These are phyloP conservation scores for Pygoscelis antarcticus DNA, from an alignment of 2,113 vertebrate species.

Conservation along the genomic window DNA sequence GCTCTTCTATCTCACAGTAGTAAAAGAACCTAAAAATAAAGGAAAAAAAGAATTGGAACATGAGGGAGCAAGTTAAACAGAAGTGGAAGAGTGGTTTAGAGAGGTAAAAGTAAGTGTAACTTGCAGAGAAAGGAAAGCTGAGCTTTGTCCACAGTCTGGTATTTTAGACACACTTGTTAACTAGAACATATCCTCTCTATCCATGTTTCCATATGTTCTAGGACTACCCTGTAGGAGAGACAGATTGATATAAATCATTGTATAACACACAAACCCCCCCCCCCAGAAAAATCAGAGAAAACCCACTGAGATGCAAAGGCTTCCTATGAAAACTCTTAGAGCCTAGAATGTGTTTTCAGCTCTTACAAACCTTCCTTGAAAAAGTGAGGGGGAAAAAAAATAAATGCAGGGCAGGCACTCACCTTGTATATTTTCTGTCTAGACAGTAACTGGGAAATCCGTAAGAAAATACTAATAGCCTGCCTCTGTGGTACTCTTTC, in stretches of 20 bases:
- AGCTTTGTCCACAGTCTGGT: not conserved
- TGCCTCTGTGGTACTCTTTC: not conserved
- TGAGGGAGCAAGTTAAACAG: not conserved
- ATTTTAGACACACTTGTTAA: not conserved
- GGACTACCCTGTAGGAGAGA: not conserved
- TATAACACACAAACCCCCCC: not conserved
- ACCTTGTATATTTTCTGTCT: not conserved
- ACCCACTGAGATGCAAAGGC: not conserved
- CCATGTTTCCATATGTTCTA: not conserved
- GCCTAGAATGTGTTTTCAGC: not conserved
- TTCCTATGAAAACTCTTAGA: not conserved
- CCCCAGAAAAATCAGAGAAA: not conserved
- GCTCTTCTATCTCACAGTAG: not conserved
- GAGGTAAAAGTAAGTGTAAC: not conserved
- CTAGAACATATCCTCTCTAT: not conserved
- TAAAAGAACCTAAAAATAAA: not conserved
- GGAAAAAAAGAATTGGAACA: not conserved
- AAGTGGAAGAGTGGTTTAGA: not conserved
- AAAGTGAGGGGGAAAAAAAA: not conserved
- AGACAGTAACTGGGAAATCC: not conserved
- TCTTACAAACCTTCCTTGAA: not conserved
- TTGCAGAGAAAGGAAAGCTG: not conserved
- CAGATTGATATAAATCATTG: not conserved
- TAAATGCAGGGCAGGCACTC: not conserved
- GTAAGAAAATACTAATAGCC: conserved; percentile 27